Conservation (phyloP, 2,888 invertebrate genomes). For the Hypolimnas misippus region DNA sequence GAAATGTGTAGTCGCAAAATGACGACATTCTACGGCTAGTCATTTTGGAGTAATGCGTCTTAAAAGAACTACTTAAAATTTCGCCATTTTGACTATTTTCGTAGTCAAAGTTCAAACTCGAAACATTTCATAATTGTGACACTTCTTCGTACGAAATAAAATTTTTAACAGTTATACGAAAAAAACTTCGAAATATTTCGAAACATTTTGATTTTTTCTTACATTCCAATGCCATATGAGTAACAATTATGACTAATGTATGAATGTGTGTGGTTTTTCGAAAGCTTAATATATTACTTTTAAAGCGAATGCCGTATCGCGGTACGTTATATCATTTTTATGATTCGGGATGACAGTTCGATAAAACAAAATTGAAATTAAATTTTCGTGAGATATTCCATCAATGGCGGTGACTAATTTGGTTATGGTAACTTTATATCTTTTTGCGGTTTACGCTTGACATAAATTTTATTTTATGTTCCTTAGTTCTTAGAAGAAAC, state of each 20-base stretch:
- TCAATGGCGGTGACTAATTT: conserved; percentile 22
- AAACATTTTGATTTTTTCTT: neutral
- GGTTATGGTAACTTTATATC: conserved; percentile 16
- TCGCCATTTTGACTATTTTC: too few species aligned
- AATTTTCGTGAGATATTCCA: conserved; percentile 17
- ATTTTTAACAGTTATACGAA: too few species aligned
- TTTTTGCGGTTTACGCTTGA: conserved; percentile 20
- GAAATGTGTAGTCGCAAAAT: too few species aligned
- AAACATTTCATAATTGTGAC: too few species aligned
- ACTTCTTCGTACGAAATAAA: too few species aligned
- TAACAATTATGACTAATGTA: conserved; percentile 7
- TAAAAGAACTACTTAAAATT: too few species aligned
- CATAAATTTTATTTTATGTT: conserved; percentile 30
- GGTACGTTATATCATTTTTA: conserved; percentile 20
- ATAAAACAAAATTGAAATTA: conserved; percentile 31
- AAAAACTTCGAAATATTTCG: too few species aligned
- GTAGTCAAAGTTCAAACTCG: too few species aligned
- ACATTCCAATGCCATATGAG: neutral
- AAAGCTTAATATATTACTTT: conserved; percentile 6
- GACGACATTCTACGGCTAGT: too few species aligned
- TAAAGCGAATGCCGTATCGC: conserved; percentile 3
- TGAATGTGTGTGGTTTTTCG: conserved; percentile 8
- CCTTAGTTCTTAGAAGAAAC: conserved; percentile 18
- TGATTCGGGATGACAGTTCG: conserved; percentile 11
- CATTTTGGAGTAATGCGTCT: too few species aligned